Percentiles rank a stretch among this genome's conserved stretches.
These are phyloP conservation scores for Phoxinus phoxinus DNA, from an alignment of 2,113 vertebrate species.

Conservation along the genomic window DNA sequence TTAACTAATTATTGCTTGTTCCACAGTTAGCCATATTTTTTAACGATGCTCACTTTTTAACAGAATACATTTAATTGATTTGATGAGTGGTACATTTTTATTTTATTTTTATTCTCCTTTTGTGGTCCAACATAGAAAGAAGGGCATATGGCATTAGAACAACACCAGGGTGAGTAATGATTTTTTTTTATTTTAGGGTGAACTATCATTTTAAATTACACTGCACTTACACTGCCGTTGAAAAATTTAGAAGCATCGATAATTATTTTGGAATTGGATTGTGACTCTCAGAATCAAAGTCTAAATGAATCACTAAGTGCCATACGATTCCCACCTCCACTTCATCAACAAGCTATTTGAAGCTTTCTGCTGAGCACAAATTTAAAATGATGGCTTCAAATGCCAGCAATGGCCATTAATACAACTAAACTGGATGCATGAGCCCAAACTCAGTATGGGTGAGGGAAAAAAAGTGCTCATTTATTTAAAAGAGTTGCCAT, in stretches of 20 bases:
- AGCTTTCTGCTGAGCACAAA: not conserved
- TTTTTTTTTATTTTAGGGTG: too few relatives aligned
- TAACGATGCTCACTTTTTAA: not conserved
- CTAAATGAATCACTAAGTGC: not conserved
- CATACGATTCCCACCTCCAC: constrained; percentile 20
- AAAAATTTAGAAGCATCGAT: not conserved
- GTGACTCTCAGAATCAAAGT: not conserved
- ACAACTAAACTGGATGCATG: constrained; percentile 57
- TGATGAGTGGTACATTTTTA: too few relatives aligned
- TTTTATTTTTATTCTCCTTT: too few relatives aligned
- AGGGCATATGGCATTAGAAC: too few relatives aligned
- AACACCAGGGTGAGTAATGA: too few relatives aligned
- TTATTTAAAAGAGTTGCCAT: constrained; percentile 77
- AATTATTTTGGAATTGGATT: not conserved
- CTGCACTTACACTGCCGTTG: not conserved
- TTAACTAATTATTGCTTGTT: not conserved
- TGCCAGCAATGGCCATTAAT: constrained; percentile 51
- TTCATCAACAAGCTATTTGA: constrained; percentile 20
- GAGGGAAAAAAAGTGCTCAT: constrained; percentile 63
- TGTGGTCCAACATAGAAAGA: too few relatives aligned
- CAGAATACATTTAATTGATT: not conserved
- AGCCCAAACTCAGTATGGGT: constrained; percentile 36
- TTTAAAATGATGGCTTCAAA: constrained; percentile 45
- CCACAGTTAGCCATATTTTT: not conserved
- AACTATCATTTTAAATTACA: too few relatives aligned